phyloP scores from a whole-genome alignment of 1,140 invertebrate species.

The Aphis gossypii region DNA sequence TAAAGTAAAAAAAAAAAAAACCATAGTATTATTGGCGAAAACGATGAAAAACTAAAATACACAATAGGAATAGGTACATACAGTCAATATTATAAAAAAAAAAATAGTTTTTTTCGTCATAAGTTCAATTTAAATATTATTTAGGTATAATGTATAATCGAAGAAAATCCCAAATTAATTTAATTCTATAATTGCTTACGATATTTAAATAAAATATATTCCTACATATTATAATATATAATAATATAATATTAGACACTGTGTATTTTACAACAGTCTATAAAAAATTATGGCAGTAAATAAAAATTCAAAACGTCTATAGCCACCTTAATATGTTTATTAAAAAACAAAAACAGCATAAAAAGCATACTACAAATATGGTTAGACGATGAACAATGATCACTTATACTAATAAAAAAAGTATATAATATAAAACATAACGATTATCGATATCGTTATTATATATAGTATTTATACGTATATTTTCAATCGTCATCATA shows the following conservation, averaged over 20 bases:
- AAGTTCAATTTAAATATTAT: background rate
- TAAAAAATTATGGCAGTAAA: background rate
- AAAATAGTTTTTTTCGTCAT: background rate
- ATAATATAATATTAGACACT: background rate
- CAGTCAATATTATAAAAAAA: constrained; percentile 1
- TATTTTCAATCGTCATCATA: background rate
- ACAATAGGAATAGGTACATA: constrained; percentile 13
- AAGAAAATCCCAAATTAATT: background rate
- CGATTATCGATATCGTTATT: constrained; percentile 19
- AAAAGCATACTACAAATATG: constrained; percentile 8
- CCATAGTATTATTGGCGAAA: constrained; percentile 16
- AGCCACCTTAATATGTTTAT: background rate
- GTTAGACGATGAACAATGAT: background rate
- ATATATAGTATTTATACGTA: constrained; percentile 6
- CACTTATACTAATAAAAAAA: background rate
- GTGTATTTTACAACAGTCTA: background rate
- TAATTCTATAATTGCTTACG: background rate
- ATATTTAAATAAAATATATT: background rate
- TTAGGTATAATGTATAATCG: background rate
- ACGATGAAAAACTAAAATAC: constrained; percentile 31
- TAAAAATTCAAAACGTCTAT: background rate
- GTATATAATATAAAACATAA: constrained; percentile 1
- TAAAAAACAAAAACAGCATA: background rate
- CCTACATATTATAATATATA: background rate
- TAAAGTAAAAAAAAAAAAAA: constrained; percentile 29